Evolutionary conservation across 2,888 invertebrate species (phyloP).

Genomic region (Esperia sulphurella): DNA sequence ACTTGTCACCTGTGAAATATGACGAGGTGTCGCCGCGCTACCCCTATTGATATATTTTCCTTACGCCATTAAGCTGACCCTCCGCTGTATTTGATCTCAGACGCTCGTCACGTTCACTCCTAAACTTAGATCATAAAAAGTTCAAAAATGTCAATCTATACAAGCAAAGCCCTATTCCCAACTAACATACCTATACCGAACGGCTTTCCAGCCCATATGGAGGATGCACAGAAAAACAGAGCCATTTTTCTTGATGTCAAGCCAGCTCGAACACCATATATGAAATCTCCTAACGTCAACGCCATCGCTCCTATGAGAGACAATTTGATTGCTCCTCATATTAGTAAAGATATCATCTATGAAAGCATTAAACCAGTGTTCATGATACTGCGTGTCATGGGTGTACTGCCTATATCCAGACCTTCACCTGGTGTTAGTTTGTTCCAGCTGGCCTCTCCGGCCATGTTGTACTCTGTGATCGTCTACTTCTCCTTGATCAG

Average conservation of each 20-base stretch:
- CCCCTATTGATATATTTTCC: conserved; percentile 19
- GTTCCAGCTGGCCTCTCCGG: conserved; percentile 70
- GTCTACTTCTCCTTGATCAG: conserved; percentile 69
- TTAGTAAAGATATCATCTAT: conserved; percentile 62
- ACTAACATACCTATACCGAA: conserved; percentile 44
- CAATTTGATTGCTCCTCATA: conserved; percentile 47
- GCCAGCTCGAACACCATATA: conserved; percentile 48
- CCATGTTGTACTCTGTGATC: conserved; percentile 79
- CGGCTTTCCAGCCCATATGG: conserved; percentile 48
- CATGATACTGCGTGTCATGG: conserved; percentile 71
- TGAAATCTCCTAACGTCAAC: conserved; percentile 43
- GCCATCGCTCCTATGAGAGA: conserved; percentile 51
- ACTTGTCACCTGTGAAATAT: conserved; percentile 65
- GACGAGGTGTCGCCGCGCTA: conserved; percentile 23
- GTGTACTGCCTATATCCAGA: conserved; percentile 81
- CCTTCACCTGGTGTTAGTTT: conserved; percentile 65
- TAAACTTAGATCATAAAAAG: background rate
- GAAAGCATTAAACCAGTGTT: conserved; percentile 72
- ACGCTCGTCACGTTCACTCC: background rate
- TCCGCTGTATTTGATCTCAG: conserved; percentile 9
- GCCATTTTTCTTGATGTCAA: conserved; percentile 63
- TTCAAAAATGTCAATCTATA: conserved; percentile 50
- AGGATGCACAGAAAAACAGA: conserved; percentile 47
- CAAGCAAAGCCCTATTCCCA: conserved; percentile 44
- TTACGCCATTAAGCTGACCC: conserved; percentile 36